Conservation (phyloP, 1,140 invertebrate species). For the Holcopasites calliopsidis region DNA sequence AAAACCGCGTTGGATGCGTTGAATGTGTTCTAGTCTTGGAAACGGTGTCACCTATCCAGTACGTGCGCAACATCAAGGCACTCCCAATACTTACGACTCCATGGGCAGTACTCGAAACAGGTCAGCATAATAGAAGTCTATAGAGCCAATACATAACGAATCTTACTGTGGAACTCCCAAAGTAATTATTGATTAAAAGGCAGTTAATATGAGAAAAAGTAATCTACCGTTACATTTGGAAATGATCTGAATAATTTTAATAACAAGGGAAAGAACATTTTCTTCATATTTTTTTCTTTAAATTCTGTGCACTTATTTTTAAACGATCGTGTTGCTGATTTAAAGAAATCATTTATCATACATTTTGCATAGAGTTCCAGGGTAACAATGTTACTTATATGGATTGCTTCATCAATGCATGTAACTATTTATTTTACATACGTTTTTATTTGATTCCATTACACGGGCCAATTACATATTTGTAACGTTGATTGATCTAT, state of each 20-base stretch:
- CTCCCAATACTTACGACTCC: slow-evolving; percentile 89
- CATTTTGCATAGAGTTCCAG: slow-evolving; percentile 53
- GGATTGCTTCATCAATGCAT: slow-evolving; percentile 50
- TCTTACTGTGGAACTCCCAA: slow-evolving; percentile 69
- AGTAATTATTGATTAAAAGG: slow-evolving; percentile 40
- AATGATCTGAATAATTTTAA: not conserved
- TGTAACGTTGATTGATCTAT: not conserved
- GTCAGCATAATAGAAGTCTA: slow-evolving; percentile 82
- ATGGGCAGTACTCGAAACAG: slow-evolving; percentile 93
- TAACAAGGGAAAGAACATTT: slow-evolving; percentile 9
- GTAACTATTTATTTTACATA: slow-evolving; percentile 39
- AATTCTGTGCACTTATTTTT: slow-evolving; percentile 4
- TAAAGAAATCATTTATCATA: slow-evolving; percentile 18
- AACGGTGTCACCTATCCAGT: slow-evolving; percentile 93
- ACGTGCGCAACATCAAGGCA: slow-evolving; percentile 85
- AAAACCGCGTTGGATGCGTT: slow-evolving; percentile 72
- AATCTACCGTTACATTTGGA: not conserved
- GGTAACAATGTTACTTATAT: slow-evolving; percentile 48
- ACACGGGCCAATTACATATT: not conserved
- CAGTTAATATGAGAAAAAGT: slow-evolving; percentile 33
- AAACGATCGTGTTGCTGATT: not conserved
- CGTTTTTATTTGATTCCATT: slow-evolving; percentile 3
- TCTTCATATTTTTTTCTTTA: slow-evolving; percentile 31
- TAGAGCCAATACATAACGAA: slow-evolving; percentile 45
- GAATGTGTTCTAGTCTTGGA: slow-evolving; percentile 88